A percentile compares a stretch with the other conserved stretches of the same genome.
These are phyloP conservation scores for Homarus gammarus DNA, from an alignment of 2,888 invertebrate genomes.

Conservation along the genomic window DNA sequence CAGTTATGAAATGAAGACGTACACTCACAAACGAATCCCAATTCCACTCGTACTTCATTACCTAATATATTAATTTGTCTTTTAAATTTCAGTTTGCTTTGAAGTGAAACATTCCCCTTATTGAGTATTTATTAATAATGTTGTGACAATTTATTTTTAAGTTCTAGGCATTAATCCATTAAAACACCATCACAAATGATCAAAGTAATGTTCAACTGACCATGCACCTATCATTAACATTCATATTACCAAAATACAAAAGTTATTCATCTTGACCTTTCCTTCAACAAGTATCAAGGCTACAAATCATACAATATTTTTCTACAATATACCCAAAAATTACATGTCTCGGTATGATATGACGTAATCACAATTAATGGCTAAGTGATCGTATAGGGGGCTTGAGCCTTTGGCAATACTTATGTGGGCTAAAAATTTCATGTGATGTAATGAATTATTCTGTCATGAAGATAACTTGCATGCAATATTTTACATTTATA, in stretches of 20 bases:
- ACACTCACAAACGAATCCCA: not conserved
- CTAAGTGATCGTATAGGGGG: not conserved
- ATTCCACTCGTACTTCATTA: slow-evolving; percentile 18
- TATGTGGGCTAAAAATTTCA: not conserved
- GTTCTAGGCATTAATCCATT: not conserved
- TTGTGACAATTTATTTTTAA: not conserved
- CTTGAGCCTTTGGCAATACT: not conserved
- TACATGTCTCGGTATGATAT: not conserved
- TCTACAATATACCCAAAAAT: not conserved
- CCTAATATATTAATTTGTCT: not conserved
- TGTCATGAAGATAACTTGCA: not conserved
- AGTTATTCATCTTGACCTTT: not conserved
- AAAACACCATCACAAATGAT: not conserved
- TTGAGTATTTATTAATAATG: not conserved
- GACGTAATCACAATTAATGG: not conserved
- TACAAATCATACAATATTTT: not conserved
- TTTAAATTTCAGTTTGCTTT: not conserved
- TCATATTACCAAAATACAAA: not conserved
- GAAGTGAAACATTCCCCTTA: not conserved
- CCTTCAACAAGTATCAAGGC: not conserved
- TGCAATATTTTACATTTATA: not conserved
- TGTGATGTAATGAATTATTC: not conserved
- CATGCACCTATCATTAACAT: not conserved
- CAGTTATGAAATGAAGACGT: no score
- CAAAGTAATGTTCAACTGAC: not conserved